Percentiles rank a stretch among this genome's conserved stretches.
Evolutionary conservation across 2,113 vertebrate species (phyloP).

Genomic region (Calypte anna): DNA sequence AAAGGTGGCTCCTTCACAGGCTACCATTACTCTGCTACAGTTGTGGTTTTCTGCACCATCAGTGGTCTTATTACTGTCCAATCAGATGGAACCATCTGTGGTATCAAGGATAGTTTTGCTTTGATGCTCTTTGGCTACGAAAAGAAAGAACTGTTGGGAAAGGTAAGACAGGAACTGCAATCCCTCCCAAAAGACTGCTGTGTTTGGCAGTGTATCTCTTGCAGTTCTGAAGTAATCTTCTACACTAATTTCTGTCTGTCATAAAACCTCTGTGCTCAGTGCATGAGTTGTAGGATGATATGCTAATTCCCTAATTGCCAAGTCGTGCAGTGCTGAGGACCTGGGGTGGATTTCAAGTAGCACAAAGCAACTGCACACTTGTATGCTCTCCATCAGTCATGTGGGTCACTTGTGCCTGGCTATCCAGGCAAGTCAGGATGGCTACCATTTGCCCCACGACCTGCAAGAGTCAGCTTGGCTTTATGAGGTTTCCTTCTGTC

Average conservation of each 20-base stretch:
- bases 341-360: not conserved
- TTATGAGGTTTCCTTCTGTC: not conserved
- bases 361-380: not conserved
- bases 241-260: not conserved
- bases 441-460: not conserved
- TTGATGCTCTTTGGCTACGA: conserved; percentile 87
- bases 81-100: conserved; percentile 85
- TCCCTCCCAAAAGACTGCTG: not conserved
- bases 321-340: not conserved
- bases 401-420: not conserved
- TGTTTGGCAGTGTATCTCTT: not conserved
- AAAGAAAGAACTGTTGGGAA: conserved; percentile 83
- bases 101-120: conserved; percentile 83
- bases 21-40: conserved; percentile 78
- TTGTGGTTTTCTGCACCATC: conserved; percentile 85
- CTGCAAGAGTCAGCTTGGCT: not conserved
- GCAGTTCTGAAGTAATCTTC: not conserved
- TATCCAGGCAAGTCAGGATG: not conserved
- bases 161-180: conserved; percentile 77
- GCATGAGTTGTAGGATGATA: not conserved
- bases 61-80: conserved; percentile 85
- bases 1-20: not conserved
- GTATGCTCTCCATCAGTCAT: not conserved
- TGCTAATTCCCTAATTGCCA: not conserved
- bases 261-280: not conserved